Evolutionary conservation across 2,797 vertebrate genomes (phyloP), one percentile per base, ranked within the genome.

Genomic region (Antennarius maculatus): DNA sequence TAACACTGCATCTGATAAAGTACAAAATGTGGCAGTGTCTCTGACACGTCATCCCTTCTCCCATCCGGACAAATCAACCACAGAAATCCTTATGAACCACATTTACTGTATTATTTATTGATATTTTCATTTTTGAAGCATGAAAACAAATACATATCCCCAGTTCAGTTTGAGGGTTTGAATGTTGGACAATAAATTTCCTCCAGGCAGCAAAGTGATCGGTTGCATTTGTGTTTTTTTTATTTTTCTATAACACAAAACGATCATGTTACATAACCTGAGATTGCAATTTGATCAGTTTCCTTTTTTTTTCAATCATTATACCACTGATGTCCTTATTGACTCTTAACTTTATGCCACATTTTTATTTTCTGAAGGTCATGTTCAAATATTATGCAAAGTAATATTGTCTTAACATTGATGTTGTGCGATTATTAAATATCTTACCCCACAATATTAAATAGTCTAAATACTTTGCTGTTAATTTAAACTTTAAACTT

Each of bases 191-290:
- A 75, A 23, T 74, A 49, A 79, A 80, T 79, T 68, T 56, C 83
- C 91, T 82, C 57, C 5, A 59, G 86, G 88, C 81, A 72, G 74
- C 83, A 77, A 84, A 90, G 91, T 92, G 91, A 91, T 89, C 91
- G 87, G 61, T 76, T 90, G 68, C 82, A 84, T 90, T 88, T 91
- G 69, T 84, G 67, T 74, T 60, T 78, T 61, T 81, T 64, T 79
- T 79, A 71, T 84, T 81, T 81, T 75, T 87, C 43, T 54, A 66
- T 48, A 54, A 67, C 66, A 68, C 31, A 73, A 80, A 83, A 86
- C 66, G 34, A 58, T 75, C 37, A 49, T 46, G 61, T 86, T 84
- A 76, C 42, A 54, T 86, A 89, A 88, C 34, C 58, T 68, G 77
- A 84, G 78, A 69, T 23, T 61, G 69, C 66, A 45, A 23, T 83